These are phyloP conservation scores for Polydrusus pterygomalis DNA, from an alignment of 2,888 invertebrate species.

Conservation along the genomic window DNA sequence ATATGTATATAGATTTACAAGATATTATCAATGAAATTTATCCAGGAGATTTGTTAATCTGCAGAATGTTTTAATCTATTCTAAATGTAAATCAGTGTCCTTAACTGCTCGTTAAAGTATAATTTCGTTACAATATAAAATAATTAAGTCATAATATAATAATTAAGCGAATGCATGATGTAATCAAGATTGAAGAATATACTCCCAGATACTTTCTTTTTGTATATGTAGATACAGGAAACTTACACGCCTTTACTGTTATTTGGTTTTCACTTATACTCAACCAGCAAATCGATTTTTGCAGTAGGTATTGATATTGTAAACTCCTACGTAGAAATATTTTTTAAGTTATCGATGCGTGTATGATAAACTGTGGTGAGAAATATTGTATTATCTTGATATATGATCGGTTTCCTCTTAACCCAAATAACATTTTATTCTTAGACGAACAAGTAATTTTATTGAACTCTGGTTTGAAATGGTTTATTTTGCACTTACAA, in stretches of 20 bases:
- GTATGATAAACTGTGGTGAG: constrained; percentile 4
- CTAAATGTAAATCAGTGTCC: too few species aligned
- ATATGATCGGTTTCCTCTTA: constrained; percentile 4
- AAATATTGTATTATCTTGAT: constrained; percentile 1
- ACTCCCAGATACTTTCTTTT: constrained; percentile 21
- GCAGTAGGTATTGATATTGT: not conserved
- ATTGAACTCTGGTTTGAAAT: not conserved
- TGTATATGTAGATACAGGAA: constrained; percentile 18
- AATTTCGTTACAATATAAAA: too few species aligned
- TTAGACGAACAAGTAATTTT: not conserved
- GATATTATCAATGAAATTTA: too few species aligned
- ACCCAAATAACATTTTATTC: constrained; percentile 12
- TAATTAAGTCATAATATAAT: too few species aligned
- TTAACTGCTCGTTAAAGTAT: too few species aligned
- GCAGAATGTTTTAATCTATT: too few species aligned
- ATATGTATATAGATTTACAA: too few species aligned
- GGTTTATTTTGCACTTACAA: not conserved
- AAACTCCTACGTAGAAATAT: not conserved
- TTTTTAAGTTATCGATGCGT: constrained; percentile 20
- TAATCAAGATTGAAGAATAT: not conserved
- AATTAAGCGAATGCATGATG: too few species aligned
- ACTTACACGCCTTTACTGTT: constrained; percentile 15
- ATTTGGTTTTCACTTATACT: constrained; percentile 17
- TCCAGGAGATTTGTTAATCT: too few species aligned
- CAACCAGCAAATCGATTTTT: constrained; percentile 12